Base-by-base conservation (phyloP, 2,797 vertebrate species). In the Prionace glauca region DNA sequence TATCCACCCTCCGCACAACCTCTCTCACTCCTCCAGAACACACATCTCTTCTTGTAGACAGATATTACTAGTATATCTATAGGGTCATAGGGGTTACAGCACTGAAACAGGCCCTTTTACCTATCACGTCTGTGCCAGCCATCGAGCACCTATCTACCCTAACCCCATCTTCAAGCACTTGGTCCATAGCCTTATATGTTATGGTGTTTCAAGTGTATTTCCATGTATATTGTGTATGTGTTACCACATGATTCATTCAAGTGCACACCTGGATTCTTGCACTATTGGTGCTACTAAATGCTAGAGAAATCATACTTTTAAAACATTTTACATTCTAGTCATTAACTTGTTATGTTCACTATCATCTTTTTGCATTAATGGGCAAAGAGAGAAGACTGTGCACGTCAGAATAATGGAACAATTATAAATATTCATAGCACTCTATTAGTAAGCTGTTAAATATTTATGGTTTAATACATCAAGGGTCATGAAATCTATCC, bases 361-460 rank as follows among this genome's bases (percentile, higher is more conserved):
- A 62, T 36, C 67, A 22, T 69, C 90, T 69, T 67, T 92, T 90
- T 90, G 56, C 14, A 50, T 60, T 72, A 90, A 94, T 95, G 84
- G 84, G 74, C 96, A 95, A 79, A 90, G 95, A 95, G 96, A 69
- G 86, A 96, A 95, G 67, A 67, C 81, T 96, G 96, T 81, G 86
- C 56, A 96, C 94, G 91, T 81, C 94, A 95, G 95, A 86, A 94
- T 72, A 74, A 90, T 67, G 96, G 95, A 79, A 95, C 24, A 71
- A 24, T 86, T 95, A 96, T 92, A 96, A 96, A 97, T 96, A 96
- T 97, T 96, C 96, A 96, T 96, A 96, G 96, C 92, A 62, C 5
- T 95, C 96, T 96, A 96, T 96, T 96, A 96, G 95, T 96, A 91
- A 96, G 95, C 96, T 95, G 95, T 97, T 96, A 96, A 96, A 96